phyloP scores from a whole-genome alignment of 2,888 invertebrate species.

The Mylabris sibirica region DNA sequence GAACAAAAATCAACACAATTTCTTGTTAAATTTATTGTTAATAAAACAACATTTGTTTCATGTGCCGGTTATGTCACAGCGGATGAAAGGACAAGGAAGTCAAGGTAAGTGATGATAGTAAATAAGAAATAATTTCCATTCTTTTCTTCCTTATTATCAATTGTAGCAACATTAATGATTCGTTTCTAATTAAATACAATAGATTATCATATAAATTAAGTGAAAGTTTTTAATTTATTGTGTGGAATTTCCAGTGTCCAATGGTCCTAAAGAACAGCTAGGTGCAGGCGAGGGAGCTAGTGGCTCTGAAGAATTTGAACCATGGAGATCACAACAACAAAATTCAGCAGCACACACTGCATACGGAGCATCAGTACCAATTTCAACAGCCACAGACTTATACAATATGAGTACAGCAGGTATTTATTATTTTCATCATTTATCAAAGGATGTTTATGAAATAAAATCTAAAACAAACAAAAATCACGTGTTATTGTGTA shows the following conservation, averaged over 20 bases:
- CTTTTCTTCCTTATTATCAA: not conserved
- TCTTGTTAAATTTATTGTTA: constrained; percentile 45
- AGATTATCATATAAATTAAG: not conserved
- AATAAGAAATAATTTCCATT: not conserved
- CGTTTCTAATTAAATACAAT: not conserved
- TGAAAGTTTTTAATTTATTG: not conserved
- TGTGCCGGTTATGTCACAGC: constrained; percentile 67
- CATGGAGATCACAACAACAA: constrained; percentile 77
- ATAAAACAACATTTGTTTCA: constrained; percentile 64
- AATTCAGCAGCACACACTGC: constrained; percentile 64
- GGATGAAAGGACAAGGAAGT: constrained; percentile 88
- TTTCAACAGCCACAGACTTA: constrained; percentile 75
- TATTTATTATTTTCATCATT: constrained; percentile 29
- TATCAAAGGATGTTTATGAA: not conserved
- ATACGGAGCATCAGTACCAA: constrained; percentile 64
- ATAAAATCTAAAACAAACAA: not conserved
- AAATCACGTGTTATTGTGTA: not conserved
- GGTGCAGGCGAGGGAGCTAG: constrained; percentile 70
- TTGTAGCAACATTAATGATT: too few species aligned
- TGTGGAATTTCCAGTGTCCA: constrained; percentile 66
- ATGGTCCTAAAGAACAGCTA: constrained; percentile 82
- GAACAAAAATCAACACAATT: constrained; percentile 36
- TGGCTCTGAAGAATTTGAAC: constrained; percentile 72
- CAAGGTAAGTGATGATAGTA: constrained; percentile 66
- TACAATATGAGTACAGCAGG: constrained; percentile 72